Evolutionary conservation across 1,140 invertebrate genomes (phyloP).

Genomic region (Trichonephila inaurata): DNA sequence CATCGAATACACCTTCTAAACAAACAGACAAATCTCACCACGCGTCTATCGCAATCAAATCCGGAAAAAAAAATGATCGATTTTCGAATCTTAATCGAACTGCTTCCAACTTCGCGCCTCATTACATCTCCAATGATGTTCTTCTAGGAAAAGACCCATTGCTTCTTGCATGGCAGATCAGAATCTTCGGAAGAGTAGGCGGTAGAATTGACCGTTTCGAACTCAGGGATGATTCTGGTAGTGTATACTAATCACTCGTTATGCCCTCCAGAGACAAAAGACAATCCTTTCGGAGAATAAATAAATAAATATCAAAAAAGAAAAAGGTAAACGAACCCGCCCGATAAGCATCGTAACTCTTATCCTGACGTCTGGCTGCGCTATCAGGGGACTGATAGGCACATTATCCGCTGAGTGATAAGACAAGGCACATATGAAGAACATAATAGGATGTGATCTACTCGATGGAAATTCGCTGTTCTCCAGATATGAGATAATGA

Average conservation of each 20-base stretch:
- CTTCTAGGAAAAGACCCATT: background rate
- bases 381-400: background rate
- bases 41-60: no score
- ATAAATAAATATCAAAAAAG: background rate
- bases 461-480: background rate
- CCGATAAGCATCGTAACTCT: background rate
- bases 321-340: slow-evolving; percentile 24
- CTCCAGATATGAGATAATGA: background rate
- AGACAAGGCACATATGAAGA: background rate
- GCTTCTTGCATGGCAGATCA: background rate
- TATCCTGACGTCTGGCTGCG: background rate
- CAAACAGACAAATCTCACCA: no score
- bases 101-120: background rate
- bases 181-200: background rate
- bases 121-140: background rate
- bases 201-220: background rate
- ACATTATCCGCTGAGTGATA: background rate
- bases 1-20: no score
- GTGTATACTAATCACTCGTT: slow-evolving; percentile 1
- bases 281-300: background rate
- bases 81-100: no score
- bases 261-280: slow-evolving; percentile 9
- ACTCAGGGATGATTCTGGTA: no score
- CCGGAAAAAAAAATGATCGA: no score
- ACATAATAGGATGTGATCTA: background rate